Evolutionary conservation across 2,797 vertebrate genomes (phyloP).

Genomic region (Eurystomus glaucurus): DNA sequence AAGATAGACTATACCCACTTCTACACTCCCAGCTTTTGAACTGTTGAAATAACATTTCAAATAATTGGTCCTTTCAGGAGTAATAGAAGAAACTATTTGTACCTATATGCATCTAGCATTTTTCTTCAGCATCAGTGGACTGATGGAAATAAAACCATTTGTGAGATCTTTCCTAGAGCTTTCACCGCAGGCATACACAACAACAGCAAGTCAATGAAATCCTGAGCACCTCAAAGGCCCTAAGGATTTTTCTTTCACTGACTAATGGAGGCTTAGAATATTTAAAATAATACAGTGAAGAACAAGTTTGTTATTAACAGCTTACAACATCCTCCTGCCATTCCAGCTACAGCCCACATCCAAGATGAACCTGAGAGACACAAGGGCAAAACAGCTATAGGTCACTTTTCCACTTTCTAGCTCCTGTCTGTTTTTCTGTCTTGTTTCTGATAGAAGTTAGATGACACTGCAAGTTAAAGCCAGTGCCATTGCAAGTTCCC

Average conservation of each 20-base stretch:
- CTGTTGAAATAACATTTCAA: neutral
- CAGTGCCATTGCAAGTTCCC: neutral
- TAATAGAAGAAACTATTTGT: neutral
- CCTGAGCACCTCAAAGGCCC: neutral
- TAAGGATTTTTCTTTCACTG: neutral
- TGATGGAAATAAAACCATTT: neutral
- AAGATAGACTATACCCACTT: neutral
- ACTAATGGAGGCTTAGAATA: neutral
- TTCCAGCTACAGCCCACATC: neutral
- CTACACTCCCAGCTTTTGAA: neutral
- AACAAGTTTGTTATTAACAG: neutral
- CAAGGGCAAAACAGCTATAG: neutral
- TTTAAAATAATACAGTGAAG: neutral
- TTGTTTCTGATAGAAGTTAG: neutral
- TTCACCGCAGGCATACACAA: neutral
- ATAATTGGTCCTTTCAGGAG: neutral
- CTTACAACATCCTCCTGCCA: neutral
- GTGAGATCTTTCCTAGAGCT: neutral
- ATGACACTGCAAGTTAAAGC: neutral
- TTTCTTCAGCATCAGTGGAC: neutral
- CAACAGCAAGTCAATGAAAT: neutral
- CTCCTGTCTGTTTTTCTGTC: neutral
- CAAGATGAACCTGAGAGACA: neutral
- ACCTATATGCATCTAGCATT: neutral
- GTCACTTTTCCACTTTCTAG: neutral